A percentile compares a stretch with the other conserved stretches of the same genome.
Evolutionary conservation across 2,113 vertebrate species (phyloP).

Genomic region (Eptatretus burgeri): DNA sequence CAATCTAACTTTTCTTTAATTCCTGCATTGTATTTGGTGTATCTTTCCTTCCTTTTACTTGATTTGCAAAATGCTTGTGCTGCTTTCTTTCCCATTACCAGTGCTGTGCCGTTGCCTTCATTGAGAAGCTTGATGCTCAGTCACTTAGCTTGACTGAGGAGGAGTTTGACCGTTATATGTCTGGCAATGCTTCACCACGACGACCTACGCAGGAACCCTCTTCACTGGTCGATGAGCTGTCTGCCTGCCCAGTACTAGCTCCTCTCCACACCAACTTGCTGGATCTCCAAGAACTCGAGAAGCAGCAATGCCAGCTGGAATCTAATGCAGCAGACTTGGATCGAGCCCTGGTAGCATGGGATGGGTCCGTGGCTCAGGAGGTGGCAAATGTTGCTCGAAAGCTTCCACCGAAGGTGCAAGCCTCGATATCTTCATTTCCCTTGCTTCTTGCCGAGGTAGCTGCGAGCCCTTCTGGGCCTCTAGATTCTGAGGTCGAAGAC

Average conservation of each 20-base stretch:
- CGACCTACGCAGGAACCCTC: constrained; percentile 13
- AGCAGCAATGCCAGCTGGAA: constrained; percentile 11
- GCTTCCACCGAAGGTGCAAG: constrained; percentile 39
- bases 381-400: constrained; percentile 50
- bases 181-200: constrained; percentile 40
- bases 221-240: too few species aligned
- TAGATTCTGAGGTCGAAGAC: constrained; percentile 58
- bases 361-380: constrained; percentile 33
- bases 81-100: constrained; percentile 12
- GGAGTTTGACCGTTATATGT: constrained; percentile 86
- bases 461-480: constrained; percentile 20
- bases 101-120: constrained; percentile 88
- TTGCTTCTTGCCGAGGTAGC: constrained; percentile 14
- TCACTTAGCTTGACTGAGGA: constrained; percentile 66
- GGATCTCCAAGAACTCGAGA: too few species aligned
- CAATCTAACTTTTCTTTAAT: too few species aligned
- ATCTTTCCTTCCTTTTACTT: too few species aligned
- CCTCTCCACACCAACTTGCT: too few species aligned
- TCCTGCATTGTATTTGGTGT: too few species aligned
- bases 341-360: constrained; percentile 53
- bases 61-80: too few species aligned
- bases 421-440: constrained; percentile 13
- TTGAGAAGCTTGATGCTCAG: constrained; percentile 80
- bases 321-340: constrained; percentile 38
- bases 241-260: too few species aligned